Evolutionary conservation across 1,140 invertebrate species (phyloP), one percentile per base, ranked within the genome.

Genomic region (Drosophila oshimai): DNA sequence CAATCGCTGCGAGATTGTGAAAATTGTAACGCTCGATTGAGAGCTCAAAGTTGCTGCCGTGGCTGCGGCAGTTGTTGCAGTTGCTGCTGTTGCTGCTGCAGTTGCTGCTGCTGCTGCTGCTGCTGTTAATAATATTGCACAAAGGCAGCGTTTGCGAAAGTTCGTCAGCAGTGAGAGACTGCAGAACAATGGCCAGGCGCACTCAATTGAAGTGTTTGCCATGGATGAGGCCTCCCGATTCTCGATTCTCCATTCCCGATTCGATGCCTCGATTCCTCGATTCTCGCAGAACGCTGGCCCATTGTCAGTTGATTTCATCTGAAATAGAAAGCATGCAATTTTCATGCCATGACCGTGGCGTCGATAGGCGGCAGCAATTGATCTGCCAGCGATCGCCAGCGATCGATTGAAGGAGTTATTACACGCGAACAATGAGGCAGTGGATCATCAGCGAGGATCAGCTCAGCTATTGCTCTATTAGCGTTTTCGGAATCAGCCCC

Each of bases 311-410:
- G 80, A 84, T 84, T 84, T 84, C 80, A 86, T 86, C 80, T 87
- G 81, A 87, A 87, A 87, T 88, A 87, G 81, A 87, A 87, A 87
- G 81, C 83, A 87, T 87, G 81, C 81, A 87, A 87, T 87, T 87
- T 87, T 87, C 72, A 88, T 87, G 81, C 81, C 81, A 87, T 49
- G 80, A 42, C 67, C 54, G 34, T 71, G 75, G 74, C 78, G 68
- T 74, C 75, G 74, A 83, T 86, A 84, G 62, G 79, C 79, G 79
- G 81, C 81, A 68, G 73, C 81, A 87, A 87, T 87, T 87, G 81
- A 87, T 87, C 81, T 87, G 69, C 62, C 58, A 44, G 58, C 58
- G 58, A 62, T 62, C 53, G 53, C 53, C 34, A 42, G 53, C 74
- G 74, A 87, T 86, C 80, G 80, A 87, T 87, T 76, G 83, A 87